phyloP scores from a whole-genome alignment of 2,797 vertebrate species.

The Gallirallus australis region DNA sequence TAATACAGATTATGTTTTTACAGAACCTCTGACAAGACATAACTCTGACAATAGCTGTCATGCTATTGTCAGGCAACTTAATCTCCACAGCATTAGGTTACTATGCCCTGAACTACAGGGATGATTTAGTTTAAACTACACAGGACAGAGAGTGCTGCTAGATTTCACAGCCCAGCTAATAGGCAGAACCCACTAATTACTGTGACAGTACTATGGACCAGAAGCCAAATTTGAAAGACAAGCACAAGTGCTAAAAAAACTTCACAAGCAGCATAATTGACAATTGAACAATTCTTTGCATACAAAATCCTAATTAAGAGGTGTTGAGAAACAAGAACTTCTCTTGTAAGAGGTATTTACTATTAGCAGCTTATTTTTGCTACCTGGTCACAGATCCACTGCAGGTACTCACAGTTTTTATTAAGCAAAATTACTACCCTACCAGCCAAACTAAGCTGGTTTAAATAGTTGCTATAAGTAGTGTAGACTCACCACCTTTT shows the following conservation, averaged over 20 bases:
- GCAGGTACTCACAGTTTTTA: slow-evolving; percentile 9
- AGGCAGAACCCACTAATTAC: background rate
- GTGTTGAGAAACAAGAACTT: background rate
- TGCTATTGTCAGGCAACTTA: background rate
- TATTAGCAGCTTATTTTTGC: background rate
- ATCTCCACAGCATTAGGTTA: background rate
- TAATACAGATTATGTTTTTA: background rate
- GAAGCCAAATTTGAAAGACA: slow-evolving; percentile 25
- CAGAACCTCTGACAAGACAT: slow-evolving; percentile 43
- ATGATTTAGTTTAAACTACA: background rate
- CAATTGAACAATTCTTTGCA: background rate
- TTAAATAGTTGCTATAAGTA: background rate
- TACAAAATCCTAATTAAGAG: background rate
- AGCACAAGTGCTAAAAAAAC: background rate
- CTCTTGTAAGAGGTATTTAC: background rate
- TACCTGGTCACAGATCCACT: background rate
- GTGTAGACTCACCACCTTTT: background rate
- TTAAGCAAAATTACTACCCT: background rate
- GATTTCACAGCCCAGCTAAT: background rate
- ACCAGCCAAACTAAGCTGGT: background rate
- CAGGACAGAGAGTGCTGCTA: background rate
- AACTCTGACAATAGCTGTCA: slow-evolving; percentile 35
- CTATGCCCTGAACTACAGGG: background rate
- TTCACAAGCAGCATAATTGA: background rate
- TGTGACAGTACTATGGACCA: background rate